Evolutionary conservation across 2,797 vertebrate genomes (phyloP).

Genomic region (Pangasius djambal): DNA sequence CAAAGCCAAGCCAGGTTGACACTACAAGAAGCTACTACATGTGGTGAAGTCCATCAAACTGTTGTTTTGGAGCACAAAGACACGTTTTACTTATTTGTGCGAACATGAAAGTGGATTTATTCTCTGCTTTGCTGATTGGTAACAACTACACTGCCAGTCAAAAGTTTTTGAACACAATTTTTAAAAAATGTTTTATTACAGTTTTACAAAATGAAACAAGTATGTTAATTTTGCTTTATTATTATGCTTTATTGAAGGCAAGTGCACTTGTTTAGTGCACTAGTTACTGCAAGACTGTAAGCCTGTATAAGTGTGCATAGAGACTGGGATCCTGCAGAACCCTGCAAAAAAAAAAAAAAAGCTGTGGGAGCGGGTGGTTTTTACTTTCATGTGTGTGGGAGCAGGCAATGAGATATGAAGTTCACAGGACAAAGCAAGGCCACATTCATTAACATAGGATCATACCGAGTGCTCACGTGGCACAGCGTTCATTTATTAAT

Average conservation of each 20-base stretch:
- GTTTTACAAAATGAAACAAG: background rate
- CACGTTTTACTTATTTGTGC: constrained; percentile 88
- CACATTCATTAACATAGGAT: background rate
- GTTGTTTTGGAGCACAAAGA: constrained; percentile 86
- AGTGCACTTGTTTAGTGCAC: background rate
- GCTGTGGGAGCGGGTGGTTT: background rate
- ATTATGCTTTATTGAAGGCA: background rate
- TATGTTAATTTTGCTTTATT: background rate
- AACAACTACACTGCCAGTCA: constrained; percentile 64
- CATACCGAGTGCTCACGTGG: background rate
- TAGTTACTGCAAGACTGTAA: background rate
- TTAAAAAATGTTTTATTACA: background rate
- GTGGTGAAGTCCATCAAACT: constrained; percentile 82
- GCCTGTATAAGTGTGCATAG: background rate
- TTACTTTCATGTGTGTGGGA: background rate
- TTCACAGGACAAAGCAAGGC: background rate
- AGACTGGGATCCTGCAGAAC: background rate
- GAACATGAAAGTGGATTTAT: constrained; percentile 80
- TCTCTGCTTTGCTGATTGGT: constrained; percentile 84
- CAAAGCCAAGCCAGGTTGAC: constrained; percentile 92
- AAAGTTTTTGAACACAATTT: constrained; percentile 1
- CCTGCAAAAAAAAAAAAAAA: background rate
- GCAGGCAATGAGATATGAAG: background rate
- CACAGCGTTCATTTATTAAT: background rate
- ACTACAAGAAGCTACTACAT: constrained; percentile 99